Evolutionary conservation across 2,113 vertebrate genomes (phyloP).

Genomic region (Machaerirhynchus nigripectus): DNA sequence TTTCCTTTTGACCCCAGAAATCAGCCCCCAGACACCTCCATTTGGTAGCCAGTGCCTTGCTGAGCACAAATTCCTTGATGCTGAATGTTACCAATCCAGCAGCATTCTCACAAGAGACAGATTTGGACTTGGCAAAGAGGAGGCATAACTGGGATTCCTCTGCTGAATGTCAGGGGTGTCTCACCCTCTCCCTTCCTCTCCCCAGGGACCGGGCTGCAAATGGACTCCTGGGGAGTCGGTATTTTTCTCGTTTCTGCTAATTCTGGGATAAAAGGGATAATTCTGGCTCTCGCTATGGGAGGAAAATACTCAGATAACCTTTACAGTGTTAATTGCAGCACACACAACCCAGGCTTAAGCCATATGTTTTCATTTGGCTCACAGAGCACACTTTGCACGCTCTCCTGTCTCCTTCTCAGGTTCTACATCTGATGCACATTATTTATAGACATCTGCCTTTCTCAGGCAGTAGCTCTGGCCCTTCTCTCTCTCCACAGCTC

Average conservation of each 20-base stretch:
- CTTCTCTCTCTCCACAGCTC: not conserved
- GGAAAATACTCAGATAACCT: not conserved
- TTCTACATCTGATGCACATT: not conserved
- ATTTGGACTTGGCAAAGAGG: slow-evolving; percentile 22
- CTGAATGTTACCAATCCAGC: not conserved
- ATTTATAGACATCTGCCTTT: not conserved
- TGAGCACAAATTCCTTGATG: not conserved
- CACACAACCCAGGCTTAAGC: not conserved
- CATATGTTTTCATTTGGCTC: not conserved
- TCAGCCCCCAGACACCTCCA: not conserved
- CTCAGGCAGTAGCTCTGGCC: not conserved
- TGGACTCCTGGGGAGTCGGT: not conserved
- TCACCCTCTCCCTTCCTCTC: not conserved
- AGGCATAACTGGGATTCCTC: slow-evolving; percentile 9
- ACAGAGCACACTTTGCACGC: not conserved
- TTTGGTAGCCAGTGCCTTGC: not conserved
- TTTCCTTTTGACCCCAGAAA: not conserved
- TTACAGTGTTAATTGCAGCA: not conserved
- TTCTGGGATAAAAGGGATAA: not conserved
- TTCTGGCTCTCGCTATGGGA: not conserved
- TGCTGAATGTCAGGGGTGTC: not conserved
- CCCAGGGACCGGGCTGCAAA: not conserved
- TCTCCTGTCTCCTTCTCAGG: not conserved
- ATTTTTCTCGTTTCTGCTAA: not conserved
- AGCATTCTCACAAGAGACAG: not conserved